Percentiles rank a stretch among this genome's conserved stretches.
phyloP scores from a whole-genome alignment of 2,113 vertebrate genomes.

The cat (Felis catus) region F.catus_Fca126_mat1.0 CM031425.1:39272501-39273000 shows the following conservation, averaged over 20 bases:
- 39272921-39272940: neutral
- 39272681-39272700: slow-evolving; percentile 81
- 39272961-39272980: neutral
- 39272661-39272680: slow-evolving; percentile 75
- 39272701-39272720: slow-evolving; percentile 43
- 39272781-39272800: slow-evolving; percentile 25
- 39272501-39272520: slow-evolving; percentile 10
- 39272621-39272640: slow-evolving; percentile 76
- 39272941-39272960: neutral
- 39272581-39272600: slow-evolving; percentile 73
- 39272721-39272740: slow-evolving; percentile 53
- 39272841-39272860: neutral
- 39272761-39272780: slow-evolving; percentile 21
- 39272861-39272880: neutral
- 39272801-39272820: neutral
- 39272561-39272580: slow-evolving; percentile 74
- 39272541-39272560: slow-evolving; percentile 46
- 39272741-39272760: slow-evolving; percentile 54
- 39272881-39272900: neutral
- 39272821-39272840: neutral
- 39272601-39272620: slow-evolving; percentile 74
- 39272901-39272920: neutral
- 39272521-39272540: slow-evolving; percentile 25
- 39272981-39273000: neutral
- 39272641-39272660: slow-evolving; percentile 79